Evolutionary conservation across 1,140 invertebrate genomes (phyloP), one percentile per base, ranked within the genome.

Genomic region (Maconellicoccus hirsutus): DNA sequence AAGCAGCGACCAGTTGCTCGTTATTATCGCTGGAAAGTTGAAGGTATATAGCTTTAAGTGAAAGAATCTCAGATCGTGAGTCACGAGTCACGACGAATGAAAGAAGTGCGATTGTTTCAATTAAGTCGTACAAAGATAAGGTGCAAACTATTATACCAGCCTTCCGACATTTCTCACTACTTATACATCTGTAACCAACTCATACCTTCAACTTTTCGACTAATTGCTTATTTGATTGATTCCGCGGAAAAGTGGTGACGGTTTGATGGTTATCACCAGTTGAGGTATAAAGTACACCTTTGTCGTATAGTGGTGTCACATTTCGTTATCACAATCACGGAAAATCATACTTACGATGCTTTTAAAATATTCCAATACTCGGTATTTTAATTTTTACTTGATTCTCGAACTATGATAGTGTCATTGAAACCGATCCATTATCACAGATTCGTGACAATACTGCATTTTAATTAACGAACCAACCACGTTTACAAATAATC

Each of bases 401-500:
- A 52, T 52, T 52, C 42, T 19, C 42, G 42, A 52, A 52, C 42
- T 14, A 16, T 16, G 42, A 52, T 52, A 52, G n/a, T 52, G 42
- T 52, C 42, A 3, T 2, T 16, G 42, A 52, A 52, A 52, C 42
- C 42, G 42, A 52, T 52, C 42, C 12, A 52, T 19, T 52, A 52
- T 52, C 42, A 16, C 16, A 52, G 42, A 52, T 66, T 66, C 61
- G 61, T 66, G 61, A 66, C 61, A 66, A 66, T 66, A 12, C 22
- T 66, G 10, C 14, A 66, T 66, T 26, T 66, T 66, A 66, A 66
- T 66, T 66, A 66, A 66, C 7, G 25, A 66, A 66, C 21, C 52
- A 23, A 66, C 8, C 61, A 19, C 19, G 61, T 8, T 66, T 66
- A 66, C 61, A 66, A 66, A 66, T 66, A 66, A 66, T 66, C 61